phyloP scores from a whole-genome alignment of 2,888 invertebrate species.

The Tethea ocularis region DNA sequence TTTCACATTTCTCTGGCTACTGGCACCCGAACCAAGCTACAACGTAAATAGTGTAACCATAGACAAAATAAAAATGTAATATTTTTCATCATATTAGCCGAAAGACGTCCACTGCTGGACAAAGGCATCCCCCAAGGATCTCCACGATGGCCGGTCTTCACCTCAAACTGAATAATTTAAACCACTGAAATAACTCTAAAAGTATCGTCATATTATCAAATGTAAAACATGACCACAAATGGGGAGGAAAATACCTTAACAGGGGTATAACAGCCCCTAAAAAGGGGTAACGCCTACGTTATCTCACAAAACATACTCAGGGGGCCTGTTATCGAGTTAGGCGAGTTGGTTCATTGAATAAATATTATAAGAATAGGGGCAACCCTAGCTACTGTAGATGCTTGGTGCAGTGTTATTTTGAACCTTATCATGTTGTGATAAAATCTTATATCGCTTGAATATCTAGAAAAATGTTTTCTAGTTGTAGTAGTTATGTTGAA shows the following conservation, averaged over 20 bases:
- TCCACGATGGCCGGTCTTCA: no score
- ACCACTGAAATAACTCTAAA: not conserved
- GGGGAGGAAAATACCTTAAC: not conserved
- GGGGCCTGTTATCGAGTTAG: slow-evolving; percentile 32
- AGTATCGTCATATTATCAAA: not conserved
- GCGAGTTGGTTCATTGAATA: slow-evolving; percentile 24
- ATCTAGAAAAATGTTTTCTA: not conserved
- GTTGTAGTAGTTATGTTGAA: no score
- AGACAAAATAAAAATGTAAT: no score
- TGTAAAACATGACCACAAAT: slow-evolving; percentile 1
- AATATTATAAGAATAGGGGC: slow-evolving; percentile 2
- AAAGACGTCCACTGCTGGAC: no score
- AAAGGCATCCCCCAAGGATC: no score
- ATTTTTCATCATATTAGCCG: no score
- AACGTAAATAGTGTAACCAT: no score
- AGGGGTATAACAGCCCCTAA: not conserved
- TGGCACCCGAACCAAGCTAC: no score
- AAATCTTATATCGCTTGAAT: not conserved
- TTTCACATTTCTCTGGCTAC: no score
- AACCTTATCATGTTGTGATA: not conserved
- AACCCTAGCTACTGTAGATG: not conserved
- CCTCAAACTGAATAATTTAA: not conserved
- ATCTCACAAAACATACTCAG: slow-evolving; percentile 25
- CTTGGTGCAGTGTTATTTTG: not conserved
- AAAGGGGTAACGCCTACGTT: slow-evolving; percentile 19